Evolutionary conservation across 2,888 invertebrate species (phyloP).

Genomic region (Athalia circularis): DNA sequence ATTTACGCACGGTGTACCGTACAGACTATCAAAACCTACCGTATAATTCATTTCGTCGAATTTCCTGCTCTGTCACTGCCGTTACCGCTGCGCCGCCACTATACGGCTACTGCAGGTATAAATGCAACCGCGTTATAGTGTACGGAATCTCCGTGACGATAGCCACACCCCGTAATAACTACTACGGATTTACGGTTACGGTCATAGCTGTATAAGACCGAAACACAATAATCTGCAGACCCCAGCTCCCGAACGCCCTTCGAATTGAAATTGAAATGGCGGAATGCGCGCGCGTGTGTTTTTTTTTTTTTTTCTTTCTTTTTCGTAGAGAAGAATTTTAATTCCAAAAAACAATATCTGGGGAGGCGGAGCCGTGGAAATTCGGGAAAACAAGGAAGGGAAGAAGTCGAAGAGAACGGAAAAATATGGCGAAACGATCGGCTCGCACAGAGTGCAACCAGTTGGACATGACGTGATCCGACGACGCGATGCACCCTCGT

Average conservation of each 20-base stretch:
- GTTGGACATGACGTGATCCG: conserved; percentile 33
- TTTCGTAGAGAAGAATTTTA: too few species aligned
- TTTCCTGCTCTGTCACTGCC: background rate
- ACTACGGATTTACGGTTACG: background rate
- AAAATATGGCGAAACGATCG: background rate
- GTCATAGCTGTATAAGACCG: background rate
- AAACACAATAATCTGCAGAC: background rate
- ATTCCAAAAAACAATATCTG: too few species aligned
- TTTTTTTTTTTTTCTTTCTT: too few species aligned
- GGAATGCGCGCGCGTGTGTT: background rate
- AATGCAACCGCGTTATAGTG: conserved; percentile 8
- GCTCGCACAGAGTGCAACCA: background rate
- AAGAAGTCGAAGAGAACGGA: background rate
- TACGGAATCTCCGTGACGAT: conserved; percentile 5
- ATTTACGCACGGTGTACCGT: conserved; percentile 62
- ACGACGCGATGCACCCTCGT: conserved; percentile 38
- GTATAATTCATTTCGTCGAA: conserved; percentile 35
- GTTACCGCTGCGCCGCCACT: too few species aligned
- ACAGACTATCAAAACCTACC: conserved; percentile 41
- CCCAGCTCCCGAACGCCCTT: too few species aligned
- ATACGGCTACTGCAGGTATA: conserved; percentile 1
- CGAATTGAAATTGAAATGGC: too few species aligned
- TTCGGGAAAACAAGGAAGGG: too few species aligned
- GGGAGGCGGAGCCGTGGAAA: too few species aligned
- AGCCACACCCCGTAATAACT: conserved; percentile 10